Evolutionary conservation across 2,113 vertebrate genomes (phyloP), one percentile per base, ranked within the genome.

Genomic region (Anguilla japonica): DNA sequence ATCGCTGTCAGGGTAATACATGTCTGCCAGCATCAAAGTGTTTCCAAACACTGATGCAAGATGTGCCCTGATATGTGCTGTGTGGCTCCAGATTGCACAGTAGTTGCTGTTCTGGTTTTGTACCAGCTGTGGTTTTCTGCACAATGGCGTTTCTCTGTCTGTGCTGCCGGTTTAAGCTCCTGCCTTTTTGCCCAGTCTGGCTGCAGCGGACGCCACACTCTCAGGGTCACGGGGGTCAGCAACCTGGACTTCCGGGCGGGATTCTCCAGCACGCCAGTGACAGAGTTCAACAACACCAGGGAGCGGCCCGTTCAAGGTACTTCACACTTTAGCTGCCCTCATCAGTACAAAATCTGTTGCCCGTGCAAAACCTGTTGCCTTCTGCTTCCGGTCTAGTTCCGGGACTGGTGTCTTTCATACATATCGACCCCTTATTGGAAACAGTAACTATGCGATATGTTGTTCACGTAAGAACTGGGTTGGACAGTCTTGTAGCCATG

Each of bases 151-250:
- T 20, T 67, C 22, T 67, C 20, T 1, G 60, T 22, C 7, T 67
- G 60, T 20, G 18, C 60, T 20, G 60, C 60, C 2, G 7, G 60
- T 26, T 67, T 67, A 67, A 67, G 60, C 60, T 7, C 40, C 20
- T 22, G 41, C 71, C 87, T 56, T 3, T 57, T 75, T 41, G 71
- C 83, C 79, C 90, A 99, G 98, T 93, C 96, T 63, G 95, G 93
- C 41, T 99, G 98, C 92, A 96, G 94, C 0, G 97, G 97, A 29
- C 97, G 97, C 14, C 97, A 99, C 81, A 98, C 97, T 0, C 94
- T 98, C 89, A 96, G 98, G 89, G 96, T 99, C 90, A 97, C 96
- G 0, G 98, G 97, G 41, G 94, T 98, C 93, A 99, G 98, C 88
- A 92, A 89, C 85, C 89, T 99, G 0, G 95, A 96, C 93, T 98